phyloP scores from a whole-genome alignment of 2,888 invertebrate genomes.

The Noctua janthe region DNA sequence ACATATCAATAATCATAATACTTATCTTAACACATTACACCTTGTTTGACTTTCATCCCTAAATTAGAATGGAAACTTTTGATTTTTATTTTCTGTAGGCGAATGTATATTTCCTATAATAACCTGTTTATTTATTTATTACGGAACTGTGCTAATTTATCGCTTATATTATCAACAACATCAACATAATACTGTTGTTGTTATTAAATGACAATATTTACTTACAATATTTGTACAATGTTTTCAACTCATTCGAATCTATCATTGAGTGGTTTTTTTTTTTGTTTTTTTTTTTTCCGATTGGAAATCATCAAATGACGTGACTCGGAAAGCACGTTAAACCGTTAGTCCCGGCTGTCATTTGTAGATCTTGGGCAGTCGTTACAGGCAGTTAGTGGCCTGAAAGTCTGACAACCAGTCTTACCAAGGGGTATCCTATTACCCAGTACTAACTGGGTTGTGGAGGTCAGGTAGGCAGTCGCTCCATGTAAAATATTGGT shows the following conservation, averaged over 20 bases:
- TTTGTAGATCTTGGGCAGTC: too few relatives aligned
- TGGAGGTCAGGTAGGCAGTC: too few relatives aligned
- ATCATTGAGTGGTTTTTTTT: conserved; percentile 10
- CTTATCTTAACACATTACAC: background rate
- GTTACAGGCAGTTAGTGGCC: too few relatives aligned
- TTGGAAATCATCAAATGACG: too few relatives aligned
- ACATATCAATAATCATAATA: background rate
- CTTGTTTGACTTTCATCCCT: background rate
- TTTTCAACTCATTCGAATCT: conserved; percentile 10
- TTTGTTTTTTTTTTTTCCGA: too few relatives aligned
- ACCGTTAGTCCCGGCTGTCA: too few relatives aligned
- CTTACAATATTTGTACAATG: background rate
- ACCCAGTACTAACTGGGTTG: too few relatives aligned
- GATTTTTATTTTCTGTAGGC: background rate
- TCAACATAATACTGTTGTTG: conserved; percentile 4
- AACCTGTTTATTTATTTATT: conserved; percentile 45
- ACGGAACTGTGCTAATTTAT: conserved; percentile 19
- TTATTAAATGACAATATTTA: conserved; percentile 6
- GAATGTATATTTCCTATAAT: conserved; percentile 13
- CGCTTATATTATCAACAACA: background rate
- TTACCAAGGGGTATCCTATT: too few relatives aligned
- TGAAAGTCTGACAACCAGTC: too few relatives aligned
- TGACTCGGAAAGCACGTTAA: too few relatives aligned
- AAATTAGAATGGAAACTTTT: conserved; percentile 1
- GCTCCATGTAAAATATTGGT: too few relatives aligned